Conservation (phyloP, 2,113 vertebrate species). For the Panurus biarmicus region DNA sequence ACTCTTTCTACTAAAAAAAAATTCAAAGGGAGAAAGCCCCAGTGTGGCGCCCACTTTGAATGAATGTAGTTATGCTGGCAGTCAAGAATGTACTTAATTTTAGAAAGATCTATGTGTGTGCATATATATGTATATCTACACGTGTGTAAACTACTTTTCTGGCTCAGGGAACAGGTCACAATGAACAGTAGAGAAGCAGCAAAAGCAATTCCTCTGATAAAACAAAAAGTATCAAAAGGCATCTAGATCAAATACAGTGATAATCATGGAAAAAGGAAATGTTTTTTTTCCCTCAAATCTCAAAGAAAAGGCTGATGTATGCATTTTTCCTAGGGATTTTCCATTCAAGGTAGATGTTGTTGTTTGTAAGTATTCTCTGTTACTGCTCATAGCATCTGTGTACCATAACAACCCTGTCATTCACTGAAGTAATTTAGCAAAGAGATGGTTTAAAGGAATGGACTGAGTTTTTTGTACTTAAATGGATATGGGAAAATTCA, state of each 20-base stretch:
- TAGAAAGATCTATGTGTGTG: background rate
- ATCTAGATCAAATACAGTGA: background rate
- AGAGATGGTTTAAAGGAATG: background rate
- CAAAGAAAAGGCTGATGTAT: background rate
- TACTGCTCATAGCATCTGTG: background rate
- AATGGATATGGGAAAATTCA: background rate
- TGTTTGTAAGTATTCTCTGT: background rate
- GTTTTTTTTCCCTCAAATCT: background rate
- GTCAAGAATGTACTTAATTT: background rate
- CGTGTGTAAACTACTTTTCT: background rate
- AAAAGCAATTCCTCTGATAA: background rate
- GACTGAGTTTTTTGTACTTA: background rate
- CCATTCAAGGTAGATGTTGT: background rate
- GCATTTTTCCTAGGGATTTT: background rate
- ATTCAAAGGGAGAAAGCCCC: background rate
- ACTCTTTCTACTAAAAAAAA: background rate
- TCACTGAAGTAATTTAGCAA: background rate
- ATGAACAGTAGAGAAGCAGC: background rate
- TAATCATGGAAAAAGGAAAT: background rate
- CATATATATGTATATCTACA: too few relatives aligned
- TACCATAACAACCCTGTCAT: background rate
- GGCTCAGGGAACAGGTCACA: background rate
- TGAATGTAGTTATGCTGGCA: background rate
- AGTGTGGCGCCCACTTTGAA: background rate
- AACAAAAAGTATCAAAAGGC: background rate